Conservation (phyloP, 2,797 vertebrate species). For the Rhabdophis nuchalis region DNA sequence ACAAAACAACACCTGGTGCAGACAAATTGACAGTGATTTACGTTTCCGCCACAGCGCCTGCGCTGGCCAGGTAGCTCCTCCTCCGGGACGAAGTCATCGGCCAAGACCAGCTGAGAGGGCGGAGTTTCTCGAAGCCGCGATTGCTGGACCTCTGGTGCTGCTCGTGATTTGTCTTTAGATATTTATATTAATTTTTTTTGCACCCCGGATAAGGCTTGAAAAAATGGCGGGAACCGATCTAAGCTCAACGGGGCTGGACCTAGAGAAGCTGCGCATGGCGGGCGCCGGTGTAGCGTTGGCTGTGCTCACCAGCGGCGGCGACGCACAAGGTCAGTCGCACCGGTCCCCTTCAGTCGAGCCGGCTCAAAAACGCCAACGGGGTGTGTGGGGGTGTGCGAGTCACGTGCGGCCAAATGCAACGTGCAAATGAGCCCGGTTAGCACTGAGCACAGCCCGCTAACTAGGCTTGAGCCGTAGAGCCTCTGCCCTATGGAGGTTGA, state of each 20-base stretch:
- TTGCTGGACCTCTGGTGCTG: not conserved
- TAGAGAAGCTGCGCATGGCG: conserved; percentile 85
- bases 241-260: conserved; percentile 72
- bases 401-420: not conserved
- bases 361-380: not conserved
- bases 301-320: conserved; percentile 91
- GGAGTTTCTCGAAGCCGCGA: not conserved
- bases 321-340: conserved; percentile 84
- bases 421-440: not conserved
- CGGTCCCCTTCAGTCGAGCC: not conserved
- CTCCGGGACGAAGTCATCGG: not conserved
- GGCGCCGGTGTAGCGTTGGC: conserved; percentile 86
- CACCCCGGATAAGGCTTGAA: not conserved
- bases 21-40: not conserved
- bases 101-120: not conserved
- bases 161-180: not conserved
- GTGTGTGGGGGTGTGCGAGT: too few species aligned
- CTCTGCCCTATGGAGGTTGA: not conserved
- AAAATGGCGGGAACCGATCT: conserved; percentile 35
- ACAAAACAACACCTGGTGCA: not conserved
- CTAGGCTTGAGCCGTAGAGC: not conserved
- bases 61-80: not conserved
- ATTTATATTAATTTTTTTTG: not conserved
- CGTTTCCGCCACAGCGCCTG: too few species aligned
- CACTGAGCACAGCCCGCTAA: too few species aligned